Base-by-base conservation (phyloP, 2,113 vertebrate genomes). In the Brienomyrus brachyistius region DNA sequence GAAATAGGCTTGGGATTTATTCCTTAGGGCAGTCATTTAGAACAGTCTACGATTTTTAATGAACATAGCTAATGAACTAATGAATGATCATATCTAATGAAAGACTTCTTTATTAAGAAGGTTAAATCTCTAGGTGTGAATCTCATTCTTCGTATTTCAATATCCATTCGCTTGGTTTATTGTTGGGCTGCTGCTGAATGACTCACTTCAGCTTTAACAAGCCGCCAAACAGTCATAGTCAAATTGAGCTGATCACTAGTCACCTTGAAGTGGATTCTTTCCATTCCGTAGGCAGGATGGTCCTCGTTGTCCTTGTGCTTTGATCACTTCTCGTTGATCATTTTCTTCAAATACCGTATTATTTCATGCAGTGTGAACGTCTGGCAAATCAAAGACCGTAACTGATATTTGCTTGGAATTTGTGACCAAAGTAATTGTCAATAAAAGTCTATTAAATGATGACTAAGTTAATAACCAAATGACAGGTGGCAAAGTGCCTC, bases 1-100 rank as follows among this genome's bases (percentile, higher is more conserved):
- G 82, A 84, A 84, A 84, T 84, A 47, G 82, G 82, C 82, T 43
- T 47, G 82, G 82, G 82, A 84, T 84, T 84, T 47, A 84, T 84
- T 84, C 82, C 82, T 84, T 84, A 84, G 82, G 82, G 82, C 82
- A 84, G 82, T 84, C 82, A 84, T 84, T 84, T 84, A 84, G 82
- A 84, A 84, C 40, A 84, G 82, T 84, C 82, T 84, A 48, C 21
- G 45, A 84, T 84, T 84, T 84, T 84, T 84, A 84, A 84, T 84
- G 82, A 84, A 84, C 82, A 84, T 84, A 84, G 82, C 82, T 84
- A 84, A 84, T 84, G 82, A 84, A 48, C 45, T 84, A 84, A 84
- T 84, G 82, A 84, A 84, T 84, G 82, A 84, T 84, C 82, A 27
- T 84, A 84, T 84, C 82, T 84, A 84, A 84, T 84, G 82, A 48